These are phyloP conservation scores for Craseonycteris thonglongyai DNA, from an alignment of 2,113 vertebrate genomes.

Conservation along the genomic window DNA sequence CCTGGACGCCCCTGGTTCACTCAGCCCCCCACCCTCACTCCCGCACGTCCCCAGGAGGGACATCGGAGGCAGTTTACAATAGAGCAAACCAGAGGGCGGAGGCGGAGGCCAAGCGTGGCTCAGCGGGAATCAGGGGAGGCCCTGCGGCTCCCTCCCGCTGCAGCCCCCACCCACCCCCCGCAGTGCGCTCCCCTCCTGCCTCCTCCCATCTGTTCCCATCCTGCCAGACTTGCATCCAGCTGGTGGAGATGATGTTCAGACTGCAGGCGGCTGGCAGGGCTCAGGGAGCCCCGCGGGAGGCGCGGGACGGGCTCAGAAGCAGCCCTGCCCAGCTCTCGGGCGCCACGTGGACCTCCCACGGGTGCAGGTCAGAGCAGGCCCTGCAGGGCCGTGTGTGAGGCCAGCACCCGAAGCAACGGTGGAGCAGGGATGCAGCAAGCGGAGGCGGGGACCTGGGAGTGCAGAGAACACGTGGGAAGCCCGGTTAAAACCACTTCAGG, in stretches of 20 bases:
- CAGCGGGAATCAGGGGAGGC: not conserved
- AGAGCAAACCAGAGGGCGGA: conserved; percentile 47
- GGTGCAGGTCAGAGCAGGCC: not conserved
- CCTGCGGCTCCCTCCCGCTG: not conserved
- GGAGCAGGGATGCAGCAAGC: not conserved
- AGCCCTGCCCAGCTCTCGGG: rapidly evolving
- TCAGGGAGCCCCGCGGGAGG: not conserved
- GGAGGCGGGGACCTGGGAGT: rapidly evolving
- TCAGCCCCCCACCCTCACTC: not conserved
- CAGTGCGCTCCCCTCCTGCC: not conserved
- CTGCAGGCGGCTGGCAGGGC: conserved; percentile 58
- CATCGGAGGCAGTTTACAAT: conserved; percentile 38
- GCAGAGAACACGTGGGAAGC: not conserved
- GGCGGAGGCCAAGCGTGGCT: not conserved
- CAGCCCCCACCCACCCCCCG: not conserved
- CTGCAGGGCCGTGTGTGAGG: not conserved
- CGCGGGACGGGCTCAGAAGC: rapidly evolving
- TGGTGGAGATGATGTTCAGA: conserved; percentile 48
- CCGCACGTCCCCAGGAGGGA: conserved; percentile 18
- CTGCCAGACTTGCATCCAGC: conserved; percentile 51
- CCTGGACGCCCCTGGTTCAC: not conserved
- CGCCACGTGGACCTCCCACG: rapidly evolving
- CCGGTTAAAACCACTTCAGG: not conserved
- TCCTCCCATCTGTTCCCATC: conserved; percentile 18
- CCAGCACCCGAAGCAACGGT: not conserved